These are phyloP conservation scores for Phortica okadai DNA, from an alignment of 2,888 invertebrate species.

Conservation along the genomic window DNA sequence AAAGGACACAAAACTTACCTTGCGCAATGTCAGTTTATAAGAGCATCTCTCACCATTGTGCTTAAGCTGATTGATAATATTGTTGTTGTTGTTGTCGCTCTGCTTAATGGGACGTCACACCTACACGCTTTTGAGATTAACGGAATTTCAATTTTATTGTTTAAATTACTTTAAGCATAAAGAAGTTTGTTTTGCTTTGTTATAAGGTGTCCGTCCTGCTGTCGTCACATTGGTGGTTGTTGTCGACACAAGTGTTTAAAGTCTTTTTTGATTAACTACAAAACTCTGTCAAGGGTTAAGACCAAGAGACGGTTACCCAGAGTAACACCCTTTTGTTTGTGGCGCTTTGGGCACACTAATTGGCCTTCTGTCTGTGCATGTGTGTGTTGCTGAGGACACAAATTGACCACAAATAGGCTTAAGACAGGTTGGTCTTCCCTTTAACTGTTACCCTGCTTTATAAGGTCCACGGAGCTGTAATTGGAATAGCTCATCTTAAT, in stretches of 20 bases:
- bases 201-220: background rate
- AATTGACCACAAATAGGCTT: constrained; percentile 45
- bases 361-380: constrained; percentile 50
- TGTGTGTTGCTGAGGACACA: constrained; percentile 39
- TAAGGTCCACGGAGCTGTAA: too few relatives aligned
- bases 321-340: constrained; percentile 42
- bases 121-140: constrained; percentile 30
- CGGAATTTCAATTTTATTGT: constrained; percentile 12
- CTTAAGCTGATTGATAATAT: constrained; percentile 13
- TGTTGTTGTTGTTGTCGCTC: background rate
- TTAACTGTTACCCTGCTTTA: too few relatives aligned
- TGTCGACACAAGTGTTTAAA: constrained; percentile 25
- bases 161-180: background rate
- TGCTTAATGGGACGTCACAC: constrained; percentile 21
- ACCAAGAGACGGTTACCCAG: constrained; percentile 8
- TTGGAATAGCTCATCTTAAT: too few relatives aligned
- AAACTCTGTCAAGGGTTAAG: constrained; percentile 14
- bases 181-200: background rate
- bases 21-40: constrained; percentile 4
- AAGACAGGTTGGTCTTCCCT: background rate
- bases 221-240: constrained; percentile 11
- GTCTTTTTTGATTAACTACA: constrained; percentile 29
- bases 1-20: constrained; percentile 21
- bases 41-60: background rate
- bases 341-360: constrained; percentile 47